These are phyloP conservation scores for Caenorhabditis sulstoni DNA, from an alignment of 2,888 invertebrate species.

Conservation along the genomic window DNA sequence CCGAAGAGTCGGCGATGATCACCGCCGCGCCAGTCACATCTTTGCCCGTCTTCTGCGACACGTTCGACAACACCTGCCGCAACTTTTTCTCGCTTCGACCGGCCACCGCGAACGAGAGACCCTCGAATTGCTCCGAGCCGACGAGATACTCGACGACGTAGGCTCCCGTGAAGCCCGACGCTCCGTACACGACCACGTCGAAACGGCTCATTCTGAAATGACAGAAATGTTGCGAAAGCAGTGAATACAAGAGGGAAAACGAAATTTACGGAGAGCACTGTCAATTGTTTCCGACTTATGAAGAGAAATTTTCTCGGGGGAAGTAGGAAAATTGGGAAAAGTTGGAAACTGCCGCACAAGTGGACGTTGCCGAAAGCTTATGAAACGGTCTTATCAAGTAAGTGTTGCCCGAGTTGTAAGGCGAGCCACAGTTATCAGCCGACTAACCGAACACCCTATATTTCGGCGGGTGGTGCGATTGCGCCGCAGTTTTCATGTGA, in stretches of 20 bases:
- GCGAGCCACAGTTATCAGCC: conserved; percentile 11
- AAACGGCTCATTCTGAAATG: conserved; percentile 50
- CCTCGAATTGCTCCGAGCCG: conserved; percentile 72
- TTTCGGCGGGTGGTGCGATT: conserved; percentile 45
- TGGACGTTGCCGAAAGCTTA: conserved; percentile 9
- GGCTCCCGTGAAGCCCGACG: conserved; percentile 94
- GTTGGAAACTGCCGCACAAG: not conserved
- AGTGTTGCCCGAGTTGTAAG: conserved; percentile 28
- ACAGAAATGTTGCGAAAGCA: not conserved
- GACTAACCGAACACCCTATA: conserved; percentile 34
- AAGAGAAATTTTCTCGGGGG: too few relatives aligned
- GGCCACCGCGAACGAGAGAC: conserved; percentile 90
- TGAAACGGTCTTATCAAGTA: conserved; percentile 25
- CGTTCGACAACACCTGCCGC: conserved; percentile 83
- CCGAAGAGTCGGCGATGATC: conserved; percentile 88
- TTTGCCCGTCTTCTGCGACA: conserved; percentile 81
- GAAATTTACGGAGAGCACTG: too few relatives aligned
- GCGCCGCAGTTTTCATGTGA: conserved; percentile 19
- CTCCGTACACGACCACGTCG: conserved; percentile 93
- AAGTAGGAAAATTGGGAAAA: not conserved
- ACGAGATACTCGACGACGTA: conserved; percentile 87
- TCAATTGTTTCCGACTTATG: too few relatives aligned
- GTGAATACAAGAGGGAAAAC: not conserved
- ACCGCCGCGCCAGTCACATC: conserved; percentile 83
- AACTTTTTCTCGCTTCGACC: conserved; percentile 87